Evolutionary conservation across 2,888 invertebrate genomes (phyloP), one percentile per base, ranked within the genome.

Genomic region (Pecten maximus): DNA sequence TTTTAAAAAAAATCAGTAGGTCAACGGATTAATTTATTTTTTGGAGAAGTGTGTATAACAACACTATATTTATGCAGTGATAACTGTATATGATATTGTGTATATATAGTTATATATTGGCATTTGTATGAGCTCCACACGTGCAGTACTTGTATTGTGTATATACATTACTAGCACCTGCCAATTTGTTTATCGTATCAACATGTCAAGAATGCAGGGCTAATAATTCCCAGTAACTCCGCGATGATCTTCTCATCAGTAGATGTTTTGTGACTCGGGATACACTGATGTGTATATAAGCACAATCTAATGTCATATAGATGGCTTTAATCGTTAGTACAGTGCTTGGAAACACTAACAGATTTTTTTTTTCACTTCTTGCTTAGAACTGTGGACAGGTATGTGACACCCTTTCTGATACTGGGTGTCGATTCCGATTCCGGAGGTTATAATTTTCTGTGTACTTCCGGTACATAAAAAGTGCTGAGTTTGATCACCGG

Each of bases 161-260:
- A 28, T 74, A 10, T 74, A 74, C 28, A 35, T 35, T 35, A 74
- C 74, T 35, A 35, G 8, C 35, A 74, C 74, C 74, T 74, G 74
- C 74, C 74, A 74, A 74, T 35, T 74, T 74, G 28, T 74, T 74
- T 74, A 74, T 74, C 35, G 23, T 74, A 15, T 74, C 74, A 74
- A 35, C 28, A 23, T 74, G 74, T 10, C 35, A 35, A 2, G 28
- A 28, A 28, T 74, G 2, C 74, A 74, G 35, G 35, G 74, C 74
- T 74, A 74, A 74, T 54, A 44, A 54, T 74, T 35, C 74, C 74
- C 2, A 74, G 74, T 74, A 35, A 35, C 35, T 74, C 74, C 10
- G 35, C 74, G 74, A 74, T 74, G 28, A 74, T 35, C 74, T 74
- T 74, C 28, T 35, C 74, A 35, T 74, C 35, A 74, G 35, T 74